Base-by-base conservation (phyloP, 2,113 vertebrate species). In the Neolamprologus brichardi region DNA sequence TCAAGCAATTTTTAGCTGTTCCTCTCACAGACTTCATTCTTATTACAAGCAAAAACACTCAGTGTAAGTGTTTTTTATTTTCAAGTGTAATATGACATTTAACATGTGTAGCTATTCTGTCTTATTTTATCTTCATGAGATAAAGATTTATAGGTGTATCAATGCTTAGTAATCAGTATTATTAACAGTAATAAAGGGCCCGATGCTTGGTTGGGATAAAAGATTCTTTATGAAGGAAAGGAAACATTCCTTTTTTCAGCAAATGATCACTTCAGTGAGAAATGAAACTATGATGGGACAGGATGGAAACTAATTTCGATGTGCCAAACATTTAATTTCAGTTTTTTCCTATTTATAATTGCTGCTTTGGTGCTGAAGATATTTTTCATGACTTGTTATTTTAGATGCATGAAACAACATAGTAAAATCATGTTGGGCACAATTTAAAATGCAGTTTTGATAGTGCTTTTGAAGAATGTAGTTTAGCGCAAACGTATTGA, bases 381-480 rank as follows among this genome's bases (percentile, higher is more conserved):
- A 30, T 58, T 58, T 58, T 58, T 58, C 25, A 58, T 58, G 14
- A 30, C 25, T 58, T 58, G 54, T 58, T 58, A 58, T 58, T 58
- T 58, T 58, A 58, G 54, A 58, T 58, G 54, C 54, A 58, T 8
- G 25, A 58, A 58, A 58, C 54, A 58, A 58, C 54, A 58, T 30
- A 30, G 54, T 58, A 58, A 30, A 28, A 58, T 58, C 54, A 58
- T 58, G 54, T 28, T 58, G 54, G 23, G 2, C 54, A 58, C 54
- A 15, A 58, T 28, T 58, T 28, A 58, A 58, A 58, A 58, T 15
- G 23, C 54, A 58, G 54, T 58, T 58, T 58, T 58, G 54, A 58
- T 15, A 28, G 54, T 56, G 54, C 13, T 56, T 56, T 56, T 56
- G 23, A 56, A 15, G 23, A 56, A 56, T 56, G 23, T 28, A 56